Percentiles rank a stretch among this genome's conserved stretches.
Conservation (phyloP, 2,113 vertebrate genomes). For the Prionailurus bengalensis region DNA sequence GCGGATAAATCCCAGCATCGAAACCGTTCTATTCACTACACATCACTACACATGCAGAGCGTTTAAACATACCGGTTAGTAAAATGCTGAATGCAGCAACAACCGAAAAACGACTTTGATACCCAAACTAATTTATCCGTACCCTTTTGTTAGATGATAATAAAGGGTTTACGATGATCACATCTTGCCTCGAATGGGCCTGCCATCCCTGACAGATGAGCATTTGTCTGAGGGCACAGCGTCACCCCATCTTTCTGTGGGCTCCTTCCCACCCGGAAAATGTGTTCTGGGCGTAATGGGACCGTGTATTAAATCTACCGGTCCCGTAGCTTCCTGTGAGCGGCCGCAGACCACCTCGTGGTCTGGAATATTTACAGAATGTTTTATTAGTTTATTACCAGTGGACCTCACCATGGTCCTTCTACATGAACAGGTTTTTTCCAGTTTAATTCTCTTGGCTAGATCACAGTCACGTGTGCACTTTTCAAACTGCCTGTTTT, state of each 20-base stretch:
- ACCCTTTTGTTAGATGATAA: not conserved
- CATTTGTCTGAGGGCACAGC: accelerated
- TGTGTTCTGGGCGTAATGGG: too few relatives aligned
- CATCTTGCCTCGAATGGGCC: not conserved
- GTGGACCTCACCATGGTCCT: not conserved
- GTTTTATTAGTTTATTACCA: not conserved
- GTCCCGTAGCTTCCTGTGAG: not conserved
- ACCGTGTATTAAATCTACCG: not conserved
- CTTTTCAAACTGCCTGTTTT: not conserved
- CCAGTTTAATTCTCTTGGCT: not conserved
- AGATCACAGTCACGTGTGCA: not conserved
- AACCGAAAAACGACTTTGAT: not conserved
- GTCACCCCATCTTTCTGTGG: not conserved
- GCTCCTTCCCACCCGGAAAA: not conserved
- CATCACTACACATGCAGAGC: not conserved
- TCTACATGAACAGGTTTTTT: not conserved
- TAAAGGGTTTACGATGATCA: not conserved
- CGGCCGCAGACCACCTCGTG: not conserved
- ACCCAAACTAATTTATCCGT: not conserved
- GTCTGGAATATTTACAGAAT: not conserved
- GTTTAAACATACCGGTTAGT: not conserved
- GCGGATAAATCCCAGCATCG: not conserved
- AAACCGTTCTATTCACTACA: not conserved
- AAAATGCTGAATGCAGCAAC: not conserved
- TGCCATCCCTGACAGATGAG: not conserved